Evolutionary conservation across 2,888 invertebrate species (phyloP), one percentile per base, ranked within the genome.

Genomic region (Smittia aterrima): DNA sequence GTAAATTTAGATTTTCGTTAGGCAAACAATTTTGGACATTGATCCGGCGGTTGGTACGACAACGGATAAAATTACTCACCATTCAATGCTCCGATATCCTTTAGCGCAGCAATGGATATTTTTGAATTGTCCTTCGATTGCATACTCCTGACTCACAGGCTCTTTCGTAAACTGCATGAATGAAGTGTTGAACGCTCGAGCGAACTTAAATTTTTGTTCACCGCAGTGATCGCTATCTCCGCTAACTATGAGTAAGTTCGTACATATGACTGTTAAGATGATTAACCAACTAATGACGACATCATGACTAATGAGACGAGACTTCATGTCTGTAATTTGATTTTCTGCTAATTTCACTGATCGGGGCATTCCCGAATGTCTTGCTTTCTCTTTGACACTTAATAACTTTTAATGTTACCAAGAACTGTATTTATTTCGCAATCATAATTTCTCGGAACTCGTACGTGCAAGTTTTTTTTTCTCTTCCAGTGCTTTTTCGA

Each of bases 61-160:
- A 32, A 32, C 32, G 3, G 32, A 32, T 3, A 32, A 9, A 7
- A 20, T 2, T 1, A 86, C 89, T 88, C 79, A 92, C 92, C 92
- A 92, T 85, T 91, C 91, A 78, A 92, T 91, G 81, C 91, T 91
- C 76, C 90, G 84, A 80, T 91, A 92, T 76, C 90, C 90, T 79
- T 89, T 88, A 73, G 90, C 88, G 80, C 92, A 92, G 82, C 92
- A 92, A 80, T 91, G 90, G 64, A 92, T 86, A 76, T 89, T 90
- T 81, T 92, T 92, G 84, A 91, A 90, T 76, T 87, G 86, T 75
- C 87, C 87, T 75, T 87, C 86, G 77, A 89, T 86, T 11, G 89
- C 90, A 80, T 88, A 92, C 78, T 92, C 91, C 77, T 83, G 83
- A 11, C 86, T 84, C 75, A 88, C 87, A 3, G 89, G 87, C 78